Conservation (phyloP, 2,797 vertebrate species). For the Halcyon leucocephala region DNA sequence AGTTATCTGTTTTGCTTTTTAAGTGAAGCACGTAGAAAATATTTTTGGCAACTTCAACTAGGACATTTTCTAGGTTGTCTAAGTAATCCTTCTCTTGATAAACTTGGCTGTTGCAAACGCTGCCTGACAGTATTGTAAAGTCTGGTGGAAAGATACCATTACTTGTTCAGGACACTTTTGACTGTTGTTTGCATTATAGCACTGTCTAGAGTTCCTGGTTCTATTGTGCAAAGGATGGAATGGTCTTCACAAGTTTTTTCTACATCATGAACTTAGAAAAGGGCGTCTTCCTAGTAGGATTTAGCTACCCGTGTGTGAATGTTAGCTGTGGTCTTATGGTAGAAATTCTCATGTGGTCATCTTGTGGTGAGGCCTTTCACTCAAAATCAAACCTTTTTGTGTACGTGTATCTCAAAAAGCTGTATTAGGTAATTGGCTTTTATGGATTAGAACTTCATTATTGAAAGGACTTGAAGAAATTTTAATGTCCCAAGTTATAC, state of each 20-base stretch:
- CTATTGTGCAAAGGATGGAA: background rate
- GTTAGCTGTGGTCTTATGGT: background rate
- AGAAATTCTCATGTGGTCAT: background rate
- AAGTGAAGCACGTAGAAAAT: background rate
- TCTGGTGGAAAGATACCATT: background rate
- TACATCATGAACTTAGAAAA: background rate
- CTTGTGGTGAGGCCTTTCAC: background rate
- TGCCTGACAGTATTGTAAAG: background rate
- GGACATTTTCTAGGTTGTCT: background rate
- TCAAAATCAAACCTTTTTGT: background rate
- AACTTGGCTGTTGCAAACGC: background rate
- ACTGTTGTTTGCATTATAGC: background rate
- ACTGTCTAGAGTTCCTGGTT: background rate
- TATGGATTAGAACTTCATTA: background rate
- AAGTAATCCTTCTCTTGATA: background rate
- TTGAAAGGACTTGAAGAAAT: background rate
- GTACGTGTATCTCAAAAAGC: background rate
- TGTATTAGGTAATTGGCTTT: background rate
- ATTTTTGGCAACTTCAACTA: background rate
- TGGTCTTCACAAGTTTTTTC: background rate
- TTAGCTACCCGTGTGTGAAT: background rate
- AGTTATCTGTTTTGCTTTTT: background rate
- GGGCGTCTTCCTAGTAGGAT: background rate
- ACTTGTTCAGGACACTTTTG: background rate
- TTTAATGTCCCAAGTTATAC: background rate